Conservation (phyloP, 2,888 invertebrate species). For the Troilus luridus region DNA sequence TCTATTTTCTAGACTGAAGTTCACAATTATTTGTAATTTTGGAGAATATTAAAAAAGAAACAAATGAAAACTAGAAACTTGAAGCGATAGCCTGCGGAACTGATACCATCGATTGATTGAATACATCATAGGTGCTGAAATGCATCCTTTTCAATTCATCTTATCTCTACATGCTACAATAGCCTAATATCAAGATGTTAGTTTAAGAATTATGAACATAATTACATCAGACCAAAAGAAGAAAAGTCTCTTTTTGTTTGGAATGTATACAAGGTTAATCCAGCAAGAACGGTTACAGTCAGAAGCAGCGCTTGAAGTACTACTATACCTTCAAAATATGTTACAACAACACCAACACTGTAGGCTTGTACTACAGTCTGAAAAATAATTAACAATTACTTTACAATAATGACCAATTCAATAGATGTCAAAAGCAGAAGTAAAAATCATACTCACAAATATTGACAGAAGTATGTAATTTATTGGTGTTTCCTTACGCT, state of each 20-base stretch:
- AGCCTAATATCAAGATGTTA: background rate
- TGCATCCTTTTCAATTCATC: too few relatives aligned
- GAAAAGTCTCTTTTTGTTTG: conserved; percentile 90
- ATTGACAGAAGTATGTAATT: conserved; percentile 84
- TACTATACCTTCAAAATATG: conserved; percentile 81
- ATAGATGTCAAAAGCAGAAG: background rate
- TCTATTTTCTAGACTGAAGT: too few relatives aligned
- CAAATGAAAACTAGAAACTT: too few relatives aligned
- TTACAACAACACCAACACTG: conserved; percentile 83
- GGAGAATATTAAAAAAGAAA: too few relatives aligned
- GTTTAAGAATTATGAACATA: background rate
- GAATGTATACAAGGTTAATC: conserved; percentile 86
- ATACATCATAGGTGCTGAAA: too few relatives aligned
- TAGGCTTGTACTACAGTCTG: conserved; percentile 86
- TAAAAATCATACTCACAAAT: conserved; percentile 78
- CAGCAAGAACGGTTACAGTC: conserved; percentile 81
- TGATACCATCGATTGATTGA: too few relatives aligned
- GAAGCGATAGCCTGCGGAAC: too few relatives aligned
- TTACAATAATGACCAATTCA: background rate
- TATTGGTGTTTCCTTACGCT: conserved; percentile 82
- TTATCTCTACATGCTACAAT: background rate
- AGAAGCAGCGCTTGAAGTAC: conserved; percentile 85
- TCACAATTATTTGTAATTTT: too few relatives aligned
- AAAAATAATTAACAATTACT: conserved; percentile 66
- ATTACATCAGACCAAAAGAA: conserved; percentile 82